These are phyloP conservation scores for Nomada flava DNA, from an alignment of 2,888 invertebrate species.

Conservation along the genomic window DNA sequence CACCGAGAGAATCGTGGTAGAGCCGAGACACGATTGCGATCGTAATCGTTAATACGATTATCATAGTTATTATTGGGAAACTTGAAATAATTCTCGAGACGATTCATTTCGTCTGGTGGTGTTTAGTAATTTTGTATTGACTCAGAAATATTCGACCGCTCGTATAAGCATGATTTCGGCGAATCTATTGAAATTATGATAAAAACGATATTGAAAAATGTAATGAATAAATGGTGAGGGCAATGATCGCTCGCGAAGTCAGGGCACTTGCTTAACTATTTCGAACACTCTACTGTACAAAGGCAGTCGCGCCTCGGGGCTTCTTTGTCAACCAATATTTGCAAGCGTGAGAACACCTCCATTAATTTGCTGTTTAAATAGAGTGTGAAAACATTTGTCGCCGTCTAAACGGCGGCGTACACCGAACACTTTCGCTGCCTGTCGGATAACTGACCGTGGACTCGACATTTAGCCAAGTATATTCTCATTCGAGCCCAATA, in stretches of 20 bases:
- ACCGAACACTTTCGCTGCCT: constrained; percentile 42
- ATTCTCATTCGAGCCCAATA: neutral
- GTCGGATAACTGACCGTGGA: neutral
- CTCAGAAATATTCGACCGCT: no score
- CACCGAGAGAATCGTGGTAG: no score
- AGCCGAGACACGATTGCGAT: no score
- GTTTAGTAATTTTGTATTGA: no score
- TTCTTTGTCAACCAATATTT: constrained; percentile 58
- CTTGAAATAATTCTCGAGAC: no score
- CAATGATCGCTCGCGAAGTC: neutral
- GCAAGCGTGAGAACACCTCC: neutral
- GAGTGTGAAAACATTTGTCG: constrained; percentile 57
- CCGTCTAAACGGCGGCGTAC: constrained; percentile 19
- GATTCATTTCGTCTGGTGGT: no score
- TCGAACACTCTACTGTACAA: neutral
- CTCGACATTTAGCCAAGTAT: constrained; percentile 22
- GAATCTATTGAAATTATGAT: no score
- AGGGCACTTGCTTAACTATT: neutral
- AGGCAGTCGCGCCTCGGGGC: neutral
- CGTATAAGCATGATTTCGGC: no score
- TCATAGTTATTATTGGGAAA: no score
- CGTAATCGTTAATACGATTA: no score
- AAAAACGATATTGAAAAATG: neutral
- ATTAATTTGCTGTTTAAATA: constrained; percentile 46
- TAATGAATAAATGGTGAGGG: no score